These are phyloP conservation scores for Acrossocheilus wenchowensis DNA, from an alignment of 2,797 vertebrate genomes.

Conservation along the genomic window DNA sequence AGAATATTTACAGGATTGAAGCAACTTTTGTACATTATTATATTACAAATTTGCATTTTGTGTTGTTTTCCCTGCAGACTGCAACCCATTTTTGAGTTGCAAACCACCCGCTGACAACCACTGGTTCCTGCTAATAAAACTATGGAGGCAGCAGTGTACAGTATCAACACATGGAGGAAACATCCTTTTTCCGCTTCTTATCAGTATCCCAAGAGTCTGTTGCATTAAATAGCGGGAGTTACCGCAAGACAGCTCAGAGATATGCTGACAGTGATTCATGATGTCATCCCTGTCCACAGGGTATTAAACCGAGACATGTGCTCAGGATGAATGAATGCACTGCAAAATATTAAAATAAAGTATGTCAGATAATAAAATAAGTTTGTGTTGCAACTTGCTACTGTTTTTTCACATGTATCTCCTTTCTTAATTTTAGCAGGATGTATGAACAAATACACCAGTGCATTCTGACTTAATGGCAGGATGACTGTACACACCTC, in stretches of 20 bases:
- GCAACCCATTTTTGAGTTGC: background rate
- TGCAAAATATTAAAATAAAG: background rate
- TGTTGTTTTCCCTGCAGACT: background rate
- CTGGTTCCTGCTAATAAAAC: background rate
- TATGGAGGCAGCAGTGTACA: too few species aligned
- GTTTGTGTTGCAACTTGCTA: background rate
- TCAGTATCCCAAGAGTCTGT: slow-evolving; percentile 19
- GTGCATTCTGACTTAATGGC: background rate
- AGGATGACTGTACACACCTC: slow-evolving; percentile 9
- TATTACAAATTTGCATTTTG: background rate
- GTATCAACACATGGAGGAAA: slow-evolving; percentile 8
- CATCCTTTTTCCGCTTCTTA: slow-evolving; percentile 24
- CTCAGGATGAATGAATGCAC: background rate
- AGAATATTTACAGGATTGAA: background rate
- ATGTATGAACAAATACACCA: background rate
- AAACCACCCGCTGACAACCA: background rate
- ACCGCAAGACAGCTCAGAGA: background rate
- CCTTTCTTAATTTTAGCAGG: background rate
- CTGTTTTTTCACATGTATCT: background rate
- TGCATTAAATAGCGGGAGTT: background rate
- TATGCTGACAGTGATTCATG: slow-evolving; percentile 4
- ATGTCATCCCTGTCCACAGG: slow-evolving; percentile 6
- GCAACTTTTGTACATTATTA: background rate
- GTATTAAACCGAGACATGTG: background rate
- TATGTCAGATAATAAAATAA: background rate